A percentile compares a stretch with the other conserved stretches of the same genome.
Evolutionary conservation across 2,797 vertebrate species (phyloP).

Genomic region (Ctenopoma multispine): DNA sequence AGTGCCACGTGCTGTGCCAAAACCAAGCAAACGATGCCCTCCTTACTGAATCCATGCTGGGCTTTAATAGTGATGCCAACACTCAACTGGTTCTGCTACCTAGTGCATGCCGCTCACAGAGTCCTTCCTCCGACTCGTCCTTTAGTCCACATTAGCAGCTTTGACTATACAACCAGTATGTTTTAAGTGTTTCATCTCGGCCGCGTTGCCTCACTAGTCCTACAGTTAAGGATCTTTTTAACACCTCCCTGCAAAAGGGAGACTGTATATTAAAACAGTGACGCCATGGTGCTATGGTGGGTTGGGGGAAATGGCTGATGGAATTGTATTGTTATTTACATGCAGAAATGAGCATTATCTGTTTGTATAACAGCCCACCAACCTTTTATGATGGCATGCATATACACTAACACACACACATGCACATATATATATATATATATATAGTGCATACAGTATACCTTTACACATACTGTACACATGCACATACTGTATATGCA

Average conservation of each 20-base stretch:
- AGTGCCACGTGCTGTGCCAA: conserved; percentile 80
- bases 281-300: conserved; percentile 68
- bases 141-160: conserved; percentile 30
- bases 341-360: conserved; percentile 18
- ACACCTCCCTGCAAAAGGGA: conserved; percentile 9
- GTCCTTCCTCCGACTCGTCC: conserved; percentile 9
- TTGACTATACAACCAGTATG: conserved; percentile 13
- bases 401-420: conserved; percentile 55
- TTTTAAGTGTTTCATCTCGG: conserved; percentile 40
- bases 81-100: conserved; percentile 30
- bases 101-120: conserved; percentile 31
- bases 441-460: conserved; percentile 26
- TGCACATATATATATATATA: too few species aligned
- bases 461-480: conserved; percentile 39
- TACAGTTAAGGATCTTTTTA: neutral
- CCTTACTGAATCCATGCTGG: conserved; percentile 32
- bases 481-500: conserved; percentile 25
- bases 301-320: conserved; percentile 31
- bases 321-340: conserved; percentile 34
- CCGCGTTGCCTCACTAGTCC: conserved; percentile 30
- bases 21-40: conserved; percentile 54
- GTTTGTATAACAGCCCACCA: conserved; percentile 36
- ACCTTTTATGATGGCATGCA: conserved; percentile 45
- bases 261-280: conserved; percentile 37
- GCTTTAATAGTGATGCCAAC: conserved; percentile 18